Evolutionary conservation across 1,140 invertebrate species (phyloP).

Genomic region (Cydia strobilella): DNA sequence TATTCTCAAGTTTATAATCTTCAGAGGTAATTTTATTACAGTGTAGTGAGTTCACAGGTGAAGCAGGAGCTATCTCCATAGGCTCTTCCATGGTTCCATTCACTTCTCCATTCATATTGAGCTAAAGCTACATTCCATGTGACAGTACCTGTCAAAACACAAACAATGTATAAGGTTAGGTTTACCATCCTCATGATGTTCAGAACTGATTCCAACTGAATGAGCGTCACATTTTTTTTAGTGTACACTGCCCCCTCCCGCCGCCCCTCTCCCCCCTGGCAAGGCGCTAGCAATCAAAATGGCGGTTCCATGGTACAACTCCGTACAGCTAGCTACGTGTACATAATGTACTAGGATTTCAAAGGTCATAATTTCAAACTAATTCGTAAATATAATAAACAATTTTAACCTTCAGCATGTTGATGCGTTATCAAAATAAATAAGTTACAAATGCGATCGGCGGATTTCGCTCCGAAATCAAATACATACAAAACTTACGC

Average conservation of each 20-base stretch:
- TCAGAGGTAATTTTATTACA: conserved; percentile 34
- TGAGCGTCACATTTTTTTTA: conserved; percentile 69
- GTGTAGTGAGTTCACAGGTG: conserved; percentile 34
- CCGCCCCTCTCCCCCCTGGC: conserved; percentile 55
- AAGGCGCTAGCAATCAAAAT: conserved; percentile 74
- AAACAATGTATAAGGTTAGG: conserved; percentile 55
- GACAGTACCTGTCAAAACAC: conserved; percentile 62
- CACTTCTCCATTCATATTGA: conserved; percentile 67
- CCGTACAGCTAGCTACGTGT: conserved; percentile 64
- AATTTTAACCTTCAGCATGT: background rate
- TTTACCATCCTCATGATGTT: conserved; percentile 47
- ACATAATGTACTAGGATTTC: conserved; percentile 48
- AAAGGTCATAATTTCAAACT: conserved; percentile 44
- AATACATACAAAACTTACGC: background rate
- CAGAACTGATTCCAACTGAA: conserved; percentile 46
- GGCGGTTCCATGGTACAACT: conserved; percentile 69
- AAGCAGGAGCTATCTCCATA: conserved; percentile 44
- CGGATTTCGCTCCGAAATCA: conserved; percentile 39
- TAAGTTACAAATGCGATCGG: background rate
- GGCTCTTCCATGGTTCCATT: conserved; percentile 62
- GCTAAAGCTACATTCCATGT: conserved; percentile 58
- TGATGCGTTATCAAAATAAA: background rate
- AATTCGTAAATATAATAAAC: conserved; percentile 18
- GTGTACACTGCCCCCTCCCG: conserved; percentile 55
- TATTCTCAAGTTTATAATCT: conserved; percentile 38